phyloP scores from a whole-genome alignment of 2,797 vertebrate species.

The Vipera ursinii region DNA sequence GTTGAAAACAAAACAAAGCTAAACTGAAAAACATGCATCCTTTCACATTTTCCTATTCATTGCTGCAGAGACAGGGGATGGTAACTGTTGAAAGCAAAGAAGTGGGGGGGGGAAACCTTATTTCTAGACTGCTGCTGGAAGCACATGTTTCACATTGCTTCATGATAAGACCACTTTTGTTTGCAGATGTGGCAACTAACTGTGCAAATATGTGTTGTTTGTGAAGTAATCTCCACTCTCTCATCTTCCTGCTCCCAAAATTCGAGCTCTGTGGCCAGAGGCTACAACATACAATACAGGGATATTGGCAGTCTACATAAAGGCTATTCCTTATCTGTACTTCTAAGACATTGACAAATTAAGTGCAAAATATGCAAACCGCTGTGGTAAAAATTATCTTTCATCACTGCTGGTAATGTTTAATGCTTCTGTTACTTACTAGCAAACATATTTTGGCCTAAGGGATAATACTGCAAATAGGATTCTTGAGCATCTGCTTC shows the following conservation, averaged over 20 bases:
- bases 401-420: constrained; percentile 25
- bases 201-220: not conserved
- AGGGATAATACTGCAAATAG: constrained; percentile 26
- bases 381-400: constrained; percentile 27
- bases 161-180: not conserved
- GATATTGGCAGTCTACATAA: not conserved
- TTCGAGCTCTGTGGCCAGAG: not conserved
- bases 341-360: constrained; percentile 13
- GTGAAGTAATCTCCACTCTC: not conserved
- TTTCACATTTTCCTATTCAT: not conserved
- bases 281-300: fast-evolving
- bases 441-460: constrained; percentile 31
- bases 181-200: not conserved
- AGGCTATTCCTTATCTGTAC: not conserved
- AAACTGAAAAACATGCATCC: not conserved
- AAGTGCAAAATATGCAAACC: constrained; percentile 29
- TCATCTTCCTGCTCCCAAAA: not conserved
- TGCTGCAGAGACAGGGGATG: not conserved
- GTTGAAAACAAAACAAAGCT: not conserved
- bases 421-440: constrained; percentile 44
- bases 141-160: not conserved
- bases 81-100: not conserved
- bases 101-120: not conserved
- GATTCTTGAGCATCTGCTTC: constrained; percentile 46
- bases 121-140: not conserved